Conservation (phyloP, 2,797 vertebrate species). For the Acipenser ruthenus region DNA sequence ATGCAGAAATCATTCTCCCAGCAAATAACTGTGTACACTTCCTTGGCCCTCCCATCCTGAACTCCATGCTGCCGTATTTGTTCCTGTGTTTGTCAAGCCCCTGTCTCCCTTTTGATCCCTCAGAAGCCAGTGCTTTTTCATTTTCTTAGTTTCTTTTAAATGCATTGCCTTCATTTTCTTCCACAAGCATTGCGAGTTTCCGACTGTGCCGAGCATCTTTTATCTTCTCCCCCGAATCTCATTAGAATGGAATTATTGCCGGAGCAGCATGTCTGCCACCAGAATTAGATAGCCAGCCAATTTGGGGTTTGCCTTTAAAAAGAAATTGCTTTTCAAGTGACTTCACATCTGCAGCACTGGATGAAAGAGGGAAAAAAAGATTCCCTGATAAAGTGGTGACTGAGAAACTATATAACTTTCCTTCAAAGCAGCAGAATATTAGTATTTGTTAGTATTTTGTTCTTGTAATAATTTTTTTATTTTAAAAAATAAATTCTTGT, state of each 20-base stretch:
- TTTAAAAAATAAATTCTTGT: no score
- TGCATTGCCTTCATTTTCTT: slow-evolving; percentile 10
- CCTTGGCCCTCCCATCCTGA: no score
- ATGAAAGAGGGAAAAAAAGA: slow-evolving; percentile 40
- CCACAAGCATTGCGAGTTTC: slow-evolving; percentile 36
- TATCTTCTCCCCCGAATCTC: slow-evolving; percentile 58
- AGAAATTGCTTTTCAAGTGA: slow-evolving; percentile 41
- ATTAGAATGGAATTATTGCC: slow-evolving; percentile 67
- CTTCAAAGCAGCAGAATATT: no score
- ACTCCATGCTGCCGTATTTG: no score
- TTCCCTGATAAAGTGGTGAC: no score
- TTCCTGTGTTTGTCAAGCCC: no score
- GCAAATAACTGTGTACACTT: no score
- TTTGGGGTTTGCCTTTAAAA: slow-evolving; percentile 63
- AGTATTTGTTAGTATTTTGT: no score
- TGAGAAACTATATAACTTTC: no score
- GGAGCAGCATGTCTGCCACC: slow-evolving; percentile 56
- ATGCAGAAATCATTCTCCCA: no score
- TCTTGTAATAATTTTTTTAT: no score
- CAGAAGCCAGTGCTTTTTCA: slow-evolving; percentile 13
- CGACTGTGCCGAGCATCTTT: slow-evolving; percentile 42
- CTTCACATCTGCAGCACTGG: slow-evolving; percentile 46
- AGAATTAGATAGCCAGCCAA: slow-evolving; percentile 43
- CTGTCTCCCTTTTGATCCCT: slow-evolving; percentile 22
- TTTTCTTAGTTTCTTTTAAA: slow-evolving; percentile 9